These are phyloP conservation scores for Eristalis pertinax DNA, from an alignment of 2,888 invertebrate species.

Conservation along the genomic window DNA sequence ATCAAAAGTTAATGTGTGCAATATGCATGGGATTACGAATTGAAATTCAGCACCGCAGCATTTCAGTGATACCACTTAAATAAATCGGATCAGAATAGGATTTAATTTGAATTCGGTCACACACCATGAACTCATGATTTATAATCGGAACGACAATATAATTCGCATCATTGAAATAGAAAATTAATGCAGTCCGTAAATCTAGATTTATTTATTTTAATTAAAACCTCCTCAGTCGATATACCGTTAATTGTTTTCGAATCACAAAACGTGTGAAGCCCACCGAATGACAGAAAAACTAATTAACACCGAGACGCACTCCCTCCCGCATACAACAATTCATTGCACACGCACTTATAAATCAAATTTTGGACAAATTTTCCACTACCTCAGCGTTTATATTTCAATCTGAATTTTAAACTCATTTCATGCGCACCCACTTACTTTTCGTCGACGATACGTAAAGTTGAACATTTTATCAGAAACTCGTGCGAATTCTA, in stretches of 20 bases:
- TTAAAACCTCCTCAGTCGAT: constrained; percentile 23
- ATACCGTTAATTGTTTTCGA: constrained; percentile 1
- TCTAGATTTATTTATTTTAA: constrained; percentile 16
- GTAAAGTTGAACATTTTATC: not conserved
- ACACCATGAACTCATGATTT: constrained; percentile 9
- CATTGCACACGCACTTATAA: not conserved
- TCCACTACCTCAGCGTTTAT: not conserved
- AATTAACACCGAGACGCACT: not conserved
- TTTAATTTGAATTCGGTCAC: not conserved
- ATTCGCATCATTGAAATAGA: not conserved
- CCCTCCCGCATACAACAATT: not conserved
- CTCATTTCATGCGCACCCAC: not conserved
- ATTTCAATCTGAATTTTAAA: not conserved
- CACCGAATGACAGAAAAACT: not conserved
- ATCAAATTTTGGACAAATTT: constrained; percentile 5
- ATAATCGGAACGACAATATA: not conserved
- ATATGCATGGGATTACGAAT: not conserved
- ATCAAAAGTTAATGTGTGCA: not conserved
- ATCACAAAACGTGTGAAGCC: constrained; percentile 3
- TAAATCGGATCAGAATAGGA: not conserved
- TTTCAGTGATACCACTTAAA: not conserved
- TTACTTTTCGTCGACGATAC: not conserved
- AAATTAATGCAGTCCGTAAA: constrained; percentile 1
- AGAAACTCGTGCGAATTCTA: not conserved
- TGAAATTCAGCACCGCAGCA: not conserved